Evolutionary conservation across 2,888 invertebrate species (phyloP).

Genomic region (Hololepta plana): DNA sequence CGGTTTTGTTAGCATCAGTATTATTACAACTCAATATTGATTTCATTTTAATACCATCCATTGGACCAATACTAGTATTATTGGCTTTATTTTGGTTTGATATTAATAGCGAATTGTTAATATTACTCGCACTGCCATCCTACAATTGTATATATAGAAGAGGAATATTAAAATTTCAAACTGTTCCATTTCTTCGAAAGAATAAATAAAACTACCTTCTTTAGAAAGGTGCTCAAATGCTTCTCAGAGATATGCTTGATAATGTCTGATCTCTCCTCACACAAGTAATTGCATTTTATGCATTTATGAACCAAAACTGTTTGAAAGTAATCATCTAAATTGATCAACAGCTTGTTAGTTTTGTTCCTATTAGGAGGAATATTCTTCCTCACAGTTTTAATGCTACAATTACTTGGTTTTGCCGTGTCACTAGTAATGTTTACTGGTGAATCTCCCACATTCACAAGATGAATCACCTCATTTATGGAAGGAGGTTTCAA

Average conservation of each 20-base stretch:
- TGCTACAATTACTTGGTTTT: slow-evolving; percentile 9
- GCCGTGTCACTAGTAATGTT: too few species aligned
- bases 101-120: too few species aligned
- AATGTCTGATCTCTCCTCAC: slow-evolving; percentile 19
- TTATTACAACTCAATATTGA: slow-evolving; percentile 15
- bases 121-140: too few species aligned
- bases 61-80: neutral
- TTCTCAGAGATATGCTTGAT: slow-evolving; percentile 20
- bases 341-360: slow-evolving; percentile 1
- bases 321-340: slow-evolving; percentile 15
- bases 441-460: slow-evolving; percentile 2
- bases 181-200: too few species aligned
- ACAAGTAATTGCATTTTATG: slow-evolving; percentile 20
- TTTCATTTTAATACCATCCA: slow-evolving; percentile 11
- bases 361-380: neutral
- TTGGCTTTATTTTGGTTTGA: neutral
- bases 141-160: too few species aligned
- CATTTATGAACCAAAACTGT: slow-evolving; percentile 21
- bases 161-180: too few species aligned
- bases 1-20: slow-evolving; percentile 11
- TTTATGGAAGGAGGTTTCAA: too few species aligned
- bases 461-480: slow-evolving; percentile 3
- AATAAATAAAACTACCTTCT: too few species aligned
- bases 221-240: too few species aligned
- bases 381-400: slow-evolving; percentile 3